Evolutionary conservation across 2,888 invertebrate species (phyloP), one percentile per base, ranked within the genome.

Genomic region (Ctena decussata): DNA sequence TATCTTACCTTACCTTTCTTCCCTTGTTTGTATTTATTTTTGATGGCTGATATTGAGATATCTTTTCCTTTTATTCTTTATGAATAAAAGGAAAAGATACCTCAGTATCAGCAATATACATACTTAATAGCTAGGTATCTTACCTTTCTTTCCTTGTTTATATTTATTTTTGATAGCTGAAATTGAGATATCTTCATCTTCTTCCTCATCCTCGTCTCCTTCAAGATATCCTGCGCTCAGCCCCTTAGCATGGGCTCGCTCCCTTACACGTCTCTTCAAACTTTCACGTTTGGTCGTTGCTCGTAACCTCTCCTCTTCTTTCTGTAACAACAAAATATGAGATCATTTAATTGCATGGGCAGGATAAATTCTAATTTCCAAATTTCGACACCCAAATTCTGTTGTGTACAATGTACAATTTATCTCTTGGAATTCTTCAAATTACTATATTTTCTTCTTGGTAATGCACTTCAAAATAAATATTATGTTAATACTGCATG

Each of bases 141-240:
- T 80, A 89, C 92, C 90, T 88, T 82, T 87, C 71, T 86, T 89
- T 0, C 80, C 78, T 21, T 73, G 96, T 98, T 95, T 99, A 96
- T 98, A 99, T 94, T 98, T 98, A 96, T 98, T 98, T 96, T 99
- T 99, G 95, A 99, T 99, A 60, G 99, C 99, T 81, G 98, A 97
- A 32, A 99, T 96, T 0, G 99, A 99, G 93, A 99, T 98, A 0
- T 98, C 98, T 95, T 98, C 99, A 85, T 98, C 98, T n/a, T 98
- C 98, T 87, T 98, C 98, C 89, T 98, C 98, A 91, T 98, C 97
- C 83, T 97, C 97, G 65, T 96, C 97, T 95, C 94, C 97, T 96
- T 97, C 97, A 74, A 97, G 94, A 91, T 96, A 97, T 11, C 96
- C 95, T 0, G 96, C 94, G 57, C 96, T 96, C 24, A 97, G 93